Evolutionary conservation across 1,140 invertebrate species (phyloP), one percentile per base, ranked within the genome.

Genomic region (Cotesia typhae): DNA sequence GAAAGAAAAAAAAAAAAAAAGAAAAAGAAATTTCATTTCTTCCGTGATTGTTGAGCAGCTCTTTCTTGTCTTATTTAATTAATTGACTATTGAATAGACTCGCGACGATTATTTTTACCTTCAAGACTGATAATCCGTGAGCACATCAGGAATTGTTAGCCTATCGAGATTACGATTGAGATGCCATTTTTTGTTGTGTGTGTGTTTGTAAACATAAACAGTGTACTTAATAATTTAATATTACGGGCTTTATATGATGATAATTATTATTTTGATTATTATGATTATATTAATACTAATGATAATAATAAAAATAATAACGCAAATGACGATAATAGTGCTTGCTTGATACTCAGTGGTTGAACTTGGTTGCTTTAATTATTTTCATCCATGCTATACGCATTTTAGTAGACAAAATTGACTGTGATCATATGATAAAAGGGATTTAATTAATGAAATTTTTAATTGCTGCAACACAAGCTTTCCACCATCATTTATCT

Each of bases 371-470:
- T 65, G 35, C 36, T 38, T 35, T 35, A 38, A 28, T 69, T 60
- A 14, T 59, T 57, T 51, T 6, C 41, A 67, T 67, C 60, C n/a
- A 57, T 66, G 63, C 77, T 75, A 74, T 71, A 78, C 79, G 77
- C 79, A 76, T 76, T 77, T 76, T 75, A 75, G 74, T 76, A 72
- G 75, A 67, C 75, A 76, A 81, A 81, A 81, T 81, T 81, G 78
- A 81, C 81, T 82, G 81, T 82, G 81, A 82, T 82, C 75, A 80
- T 79, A 78, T 70, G 73, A 80, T 73, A 73, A 51, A 64, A 59
- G 41, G 60, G 66, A 73, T 59, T 67, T 47, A 65, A 53, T 53
- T 28, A 57, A 37, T 35, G 57, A 55, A 52, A 64, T 66, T 66
- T 66, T 41, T 36, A 55, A 38, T 66, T 55, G 10, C n/a, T 55